phyloP scores from a whole-genome alignment of 2,797 vertebrate genomes.

The Platyrinchus mystaceus region DNA sequence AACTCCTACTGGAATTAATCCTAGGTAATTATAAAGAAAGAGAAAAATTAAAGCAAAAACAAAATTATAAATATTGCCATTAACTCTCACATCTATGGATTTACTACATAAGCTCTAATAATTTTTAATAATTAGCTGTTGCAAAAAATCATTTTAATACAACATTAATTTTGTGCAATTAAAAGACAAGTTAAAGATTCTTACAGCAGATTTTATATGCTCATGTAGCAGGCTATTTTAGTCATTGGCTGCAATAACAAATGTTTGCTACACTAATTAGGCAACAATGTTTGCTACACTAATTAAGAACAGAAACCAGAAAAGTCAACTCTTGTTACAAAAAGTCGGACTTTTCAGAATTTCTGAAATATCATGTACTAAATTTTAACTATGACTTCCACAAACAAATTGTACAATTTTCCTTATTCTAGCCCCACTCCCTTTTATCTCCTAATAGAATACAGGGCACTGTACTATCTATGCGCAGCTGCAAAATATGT shows the following conservation, averaged over 20 bases:
- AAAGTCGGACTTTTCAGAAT: not conserved
- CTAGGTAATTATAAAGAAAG: not conserved
- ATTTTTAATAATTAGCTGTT: not conserved
- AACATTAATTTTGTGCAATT: not conserved
- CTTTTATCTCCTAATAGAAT: not conserved
- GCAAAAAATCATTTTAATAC: not conserved
- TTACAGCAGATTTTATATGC: not conserved
- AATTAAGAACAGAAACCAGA: not conserved
- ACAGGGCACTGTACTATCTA: not conserved
- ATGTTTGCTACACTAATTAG: not conserved
- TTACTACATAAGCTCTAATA: not conserved
- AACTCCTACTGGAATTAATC: not conserved
- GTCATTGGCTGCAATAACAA: not conserved
- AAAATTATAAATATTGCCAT: not conserved
- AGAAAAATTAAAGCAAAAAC: not conserved
- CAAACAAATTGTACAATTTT: not conserved
- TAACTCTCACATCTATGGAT: not conserved
- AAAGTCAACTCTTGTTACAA: not conserved
- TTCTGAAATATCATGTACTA: not conserved
- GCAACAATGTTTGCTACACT: not conserved
- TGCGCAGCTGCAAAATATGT: not conserved
- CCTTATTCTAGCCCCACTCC: not conserved
- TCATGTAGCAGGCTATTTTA: not conserved
- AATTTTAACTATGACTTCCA: not conserved
- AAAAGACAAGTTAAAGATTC: not conserved